Evolutionary conservation across 2,888 invertebrate species (phyloP).

Genomic region (Schrankia costaestrigalis): DNA sequence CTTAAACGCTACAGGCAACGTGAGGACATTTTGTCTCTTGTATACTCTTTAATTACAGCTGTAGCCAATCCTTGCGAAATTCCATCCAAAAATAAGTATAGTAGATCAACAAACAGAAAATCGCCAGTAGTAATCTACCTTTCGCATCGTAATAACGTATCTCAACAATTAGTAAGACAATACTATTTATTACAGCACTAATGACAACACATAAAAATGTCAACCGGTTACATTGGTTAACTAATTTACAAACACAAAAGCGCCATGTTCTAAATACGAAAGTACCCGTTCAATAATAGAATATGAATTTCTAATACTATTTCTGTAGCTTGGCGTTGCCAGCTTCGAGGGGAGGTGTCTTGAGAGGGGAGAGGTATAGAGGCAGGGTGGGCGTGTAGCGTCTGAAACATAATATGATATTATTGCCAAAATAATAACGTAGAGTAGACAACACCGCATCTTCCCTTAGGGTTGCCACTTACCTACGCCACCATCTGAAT

Average conservation of each 20-base stretch:
- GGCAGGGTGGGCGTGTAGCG: slow-evolving; percentile 32
- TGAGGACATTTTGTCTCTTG: too few species aligned
- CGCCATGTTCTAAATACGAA: slow-evolving; percentile 52
- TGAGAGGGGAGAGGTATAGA: slow-evolving; percentile 22
- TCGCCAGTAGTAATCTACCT: too few species aligned
- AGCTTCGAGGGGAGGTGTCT: slow-evolving; percentile 35
- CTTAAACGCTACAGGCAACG: too few species aligned
- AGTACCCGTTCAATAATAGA: slow-evolving; percentile 64
- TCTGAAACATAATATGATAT: slow-evolving; percentile 62
- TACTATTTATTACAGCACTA: not conserved
- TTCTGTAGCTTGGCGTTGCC: slow-evolving; percentile 58
- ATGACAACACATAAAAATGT: slow-evolving; percentile 1
- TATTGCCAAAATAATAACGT: slow-evolving; percentile 70
- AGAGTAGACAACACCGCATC: slow-evolving; percentile 47
- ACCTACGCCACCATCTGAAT: slow-evolving; percentile 5
- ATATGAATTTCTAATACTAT: slow-evolving; percentile 68
- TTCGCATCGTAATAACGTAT: too few species aligned
- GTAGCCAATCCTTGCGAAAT: too few species aligned
- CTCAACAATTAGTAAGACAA: not conserved
- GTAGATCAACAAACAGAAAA: too few species aligned
- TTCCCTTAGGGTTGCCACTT: slow-evolving; percentile 39
- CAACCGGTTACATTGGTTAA: slow-evolving; percentile 8
- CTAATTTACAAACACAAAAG: slow-evolving; percentile 46
- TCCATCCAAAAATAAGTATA: too few species aligned
- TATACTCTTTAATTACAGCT: too few species aligned